A percentile compares a stretch with the other conserved stretches of the same genome.
These are phyloP conservation scores for Cistogaster globosa DNA, from an alignment of 2,888 invertebrate genomes.

Conservation along the genomic window DNA sequence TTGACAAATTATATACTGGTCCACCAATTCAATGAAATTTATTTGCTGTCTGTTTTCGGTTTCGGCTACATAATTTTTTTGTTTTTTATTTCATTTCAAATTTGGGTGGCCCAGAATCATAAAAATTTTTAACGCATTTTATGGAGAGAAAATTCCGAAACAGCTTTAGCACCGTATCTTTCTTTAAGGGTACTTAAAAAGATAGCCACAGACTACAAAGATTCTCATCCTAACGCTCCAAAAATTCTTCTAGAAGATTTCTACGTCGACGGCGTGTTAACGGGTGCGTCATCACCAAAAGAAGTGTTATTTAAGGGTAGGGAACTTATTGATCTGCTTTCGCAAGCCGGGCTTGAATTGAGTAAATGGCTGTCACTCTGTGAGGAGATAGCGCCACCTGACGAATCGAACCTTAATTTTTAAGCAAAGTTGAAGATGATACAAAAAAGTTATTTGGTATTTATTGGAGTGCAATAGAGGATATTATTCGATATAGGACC, in stretches of 20 bases:
- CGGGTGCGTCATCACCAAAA: constrained; percentile 34
- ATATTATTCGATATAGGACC: constrained; percentile 48
- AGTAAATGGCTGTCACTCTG: constrained; percentile 30
- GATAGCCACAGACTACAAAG: constrained; percentile 29
- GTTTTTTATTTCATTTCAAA: too few relatives aligned
- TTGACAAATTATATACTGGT: too few relatives aligned
- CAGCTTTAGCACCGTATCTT: constrained; percentile 62
- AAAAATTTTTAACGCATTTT: constrained; percentile 48
- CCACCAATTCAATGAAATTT: too few relatives aligned
- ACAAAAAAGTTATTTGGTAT: constrained; percentile 60
- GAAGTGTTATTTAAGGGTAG: constrained; percentile 8
- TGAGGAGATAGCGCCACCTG: neutral
- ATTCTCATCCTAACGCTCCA: neutral
- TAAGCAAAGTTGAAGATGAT: neutral
- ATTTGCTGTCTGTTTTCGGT: too few relatives aligned
- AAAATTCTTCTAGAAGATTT: constrained; percentile 57
- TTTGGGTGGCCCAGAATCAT: constrained; percentile 47
- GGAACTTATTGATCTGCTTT: constrained; percentile 14
- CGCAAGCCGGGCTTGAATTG: constrained; percentile 7
- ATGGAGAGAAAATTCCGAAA: constrained; percentile 44
- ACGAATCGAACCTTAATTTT: neutral
- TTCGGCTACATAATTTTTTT: constrained; percentile 1
- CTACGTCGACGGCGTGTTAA: constrained; percentile 69
- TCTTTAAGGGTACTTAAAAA: constrained; percentile 67
- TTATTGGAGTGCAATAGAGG: constrained; percentile 55